These are phyloP conservation scores for Aulostomus chinensis DNA, from an alignment of 2,797 vertebrate species.

Conservation along the genomic window DNA sequence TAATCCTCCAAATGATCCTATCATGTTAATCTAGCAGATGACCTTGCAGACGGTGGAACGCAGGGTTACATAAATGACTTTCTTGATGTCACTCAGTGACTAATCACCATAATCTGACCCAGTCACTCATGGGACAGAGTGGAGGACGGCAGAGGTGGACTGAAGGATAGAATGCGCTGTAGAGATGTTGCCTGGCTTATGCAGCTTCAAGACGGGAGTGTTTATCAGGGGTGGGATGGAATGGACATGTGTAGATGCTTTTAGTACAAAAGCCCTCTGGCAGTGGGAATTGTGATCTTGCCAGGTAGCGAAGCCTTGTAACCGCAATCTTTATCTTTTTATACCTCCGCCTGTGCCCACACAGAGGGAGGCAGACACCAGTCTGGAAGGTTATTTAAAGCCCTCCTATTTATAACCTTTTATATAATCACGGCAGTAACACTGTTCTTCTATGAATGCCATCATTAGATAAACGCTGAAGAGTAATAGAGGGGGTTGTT, in stretches of 20 bases:
- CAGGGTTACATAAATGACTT: constrained; percentile 68
- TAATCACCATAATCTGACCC: constrained; percentile 69
- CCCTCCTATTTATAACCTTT: constrained; percentile 47
- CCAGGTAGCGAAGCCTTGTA: background rate
- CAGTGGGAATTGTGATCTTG: constrained; percentile 16
- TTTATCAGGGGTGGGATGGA: background rate
- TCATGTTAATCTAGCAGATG: constrained; percentile 61
- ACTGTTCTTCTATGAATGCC: constrained; percentile 34
- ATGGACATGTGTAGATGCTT: background rate
- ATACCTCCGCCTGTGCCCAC: background rate
- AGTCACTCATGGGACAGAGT: constrained; percentile 35
- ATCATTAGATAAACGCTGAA: constrained; percentile 8
- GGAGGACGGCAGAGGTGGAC: constrained; percentile 9
- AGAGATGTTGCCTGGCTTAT: background rate
- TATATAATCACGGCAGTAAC: constrained; percentile 39
- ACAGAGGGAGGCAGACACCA: constrained; percentile 8
- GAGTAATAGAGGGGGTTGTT: constrained; percentile 15
- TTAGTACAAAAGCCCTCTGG: background rate
- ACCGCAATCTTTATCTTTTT: constrained; percentile 21
- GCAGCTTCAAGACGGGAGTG: background rate
- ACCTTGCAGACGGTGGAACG: constrained; percentile 56
- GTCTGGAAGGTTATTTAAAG: constrained; percentile 54
- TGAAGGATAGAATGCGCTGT: background rate
- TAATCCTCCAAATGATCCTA: constrained; percentile 67
- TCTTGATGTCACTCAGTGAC: constrained; percentile 52